Conservation (phyloP, 2,888 invertebrate genomes). For the Blastobasis lacticolella region DNA sequence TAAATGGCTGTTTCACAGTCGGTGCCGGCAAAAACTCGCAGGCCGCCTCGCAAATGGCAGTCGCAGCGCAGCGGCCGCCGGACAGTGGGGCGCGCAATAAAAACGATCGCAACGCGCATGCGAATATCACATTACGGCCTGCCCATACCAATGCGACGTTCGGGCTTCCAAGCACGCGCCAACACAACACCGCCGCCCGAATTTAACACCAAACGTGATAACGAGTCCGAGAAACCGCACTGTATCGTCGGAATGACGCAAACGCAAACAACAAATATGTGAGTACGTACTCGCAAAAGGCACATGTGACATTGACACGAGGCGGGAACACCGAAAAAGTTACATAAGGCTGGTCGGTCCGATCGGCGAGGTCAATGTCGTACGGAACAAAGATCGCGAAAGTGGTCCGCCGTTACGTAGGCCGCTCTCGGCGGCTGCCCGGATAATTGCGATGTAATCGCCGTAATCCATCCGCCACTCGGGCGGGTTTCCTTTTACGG, state of each 20-base stretch:
- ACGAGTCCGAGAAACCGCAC: constrained; percentile 23
- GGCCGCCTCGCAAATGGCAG: constrained; percentile 49
- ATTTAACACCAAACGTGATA: constrained; percentile 34
- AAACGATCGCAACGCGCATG: constrained; percentile 49
- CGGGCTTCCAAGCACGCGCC: not conserved
- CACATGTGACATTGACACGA: constrained; percentile 47
- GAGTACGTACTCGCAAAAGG: not conserved
- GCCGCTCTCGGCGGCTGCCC: constrained; percentile 18
- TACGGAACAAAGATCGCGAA: constrained; percentile 65
- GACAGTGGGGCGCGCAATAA: constrained; percentile 40
- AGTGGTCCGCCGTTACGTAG: constrained; percentile 58
- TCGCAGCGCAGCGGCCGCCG: constrained; percentile 37
- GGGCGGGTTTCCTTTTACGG: constrained; percentile 66
- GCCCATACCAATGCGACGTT: constrained; percentile 34
- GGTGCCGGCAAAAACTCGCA: constrained; percentile 45
- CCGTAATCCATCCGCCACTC: constrained; percentile 61
- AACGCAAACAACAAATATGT: constrained; percentile 7
- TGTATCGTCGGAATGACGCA: constrained; percentile 30
- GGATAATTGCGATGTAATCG: constrained; percentile 68
- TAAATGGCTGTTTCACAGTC: not conserved
- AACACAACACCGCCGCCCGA: constrained; percentile 11
- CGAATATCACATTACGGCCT: constrained; percentile 42
- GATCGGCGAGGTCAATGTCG: constrained; percentile 63
- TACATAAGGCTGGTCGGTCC: constrained; percentile 41
- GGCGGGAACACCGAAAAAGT: constrained; percentile 42